Percentiles rank a stretch among this genome's conserved stretches.
These are phyloP conservation scores for Scomber colias DNA, from an alignment of 2,113 vertebrate genomes.

Conservation along the genomic window DNA sequence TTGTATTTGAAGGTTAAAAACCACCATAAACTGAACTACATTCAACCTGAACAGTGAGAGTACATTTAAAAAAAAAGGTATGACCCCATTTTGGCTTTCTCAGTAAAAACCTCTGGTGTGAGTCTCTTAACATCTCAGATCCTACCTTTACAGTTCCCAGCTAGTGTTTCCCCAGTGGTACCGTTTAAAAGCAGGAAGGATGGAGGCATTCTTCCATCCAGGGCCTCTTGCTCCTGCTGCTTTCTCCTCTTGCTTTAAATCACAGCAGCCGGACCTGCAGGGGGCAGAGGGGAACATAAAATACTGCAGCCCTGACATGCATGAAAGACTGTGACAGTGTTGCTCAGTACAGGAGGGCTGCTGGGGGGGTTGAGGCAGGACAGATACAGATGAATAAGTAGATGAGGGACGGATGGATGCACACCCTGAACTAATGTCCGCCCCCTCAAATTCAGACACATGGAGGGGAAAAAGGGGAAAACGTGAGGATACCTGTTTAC, in stretches of 20 bases:
- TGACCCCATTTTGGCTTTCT: constrained; percentile 24
- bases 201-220: constrained; percentile 27
- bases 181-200: constrained; percentile 61
- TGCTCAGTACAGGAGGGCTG: constrained; percentile 27
- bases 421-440: constrained; percentile 42
- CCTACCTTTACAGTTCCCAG: constrained; percentile 29
- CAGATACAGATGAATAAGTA: constrained; percentile 38
- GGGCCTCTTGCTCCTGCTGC: constrained; percentile 9
- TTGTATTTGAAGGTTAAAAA: not conserved
- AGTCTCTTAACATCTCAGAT: constrained; percentile 38
- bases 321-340: constrained; percentile 41
- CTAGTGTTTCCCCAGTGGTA: constrained; percentile 54
- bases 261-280: constrained; percentile 62
- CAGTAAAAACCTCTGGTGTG: constrained; percentile 8
- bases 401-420: constrained; percentile 40
- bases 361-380: constrained; percentile 17
- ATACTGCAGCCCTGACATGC: constrained; percentile 45
- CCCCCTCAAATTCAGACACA: constrained; percentile 12
- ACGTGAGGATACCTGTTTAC: constrained; percentile 16
- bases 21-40: not conserved
- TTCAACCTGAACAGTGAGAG: not conserved
- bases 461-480: constrained; percentile 18
- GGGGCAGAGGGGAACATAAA: constrained; percentile 72
- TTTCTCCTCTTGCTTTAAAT: constrained; percentile 63
- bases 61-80: not conserved